Conservation (phyloP, 2,797 vertebrate species). For the Notamacropus eugenii region DNA sequence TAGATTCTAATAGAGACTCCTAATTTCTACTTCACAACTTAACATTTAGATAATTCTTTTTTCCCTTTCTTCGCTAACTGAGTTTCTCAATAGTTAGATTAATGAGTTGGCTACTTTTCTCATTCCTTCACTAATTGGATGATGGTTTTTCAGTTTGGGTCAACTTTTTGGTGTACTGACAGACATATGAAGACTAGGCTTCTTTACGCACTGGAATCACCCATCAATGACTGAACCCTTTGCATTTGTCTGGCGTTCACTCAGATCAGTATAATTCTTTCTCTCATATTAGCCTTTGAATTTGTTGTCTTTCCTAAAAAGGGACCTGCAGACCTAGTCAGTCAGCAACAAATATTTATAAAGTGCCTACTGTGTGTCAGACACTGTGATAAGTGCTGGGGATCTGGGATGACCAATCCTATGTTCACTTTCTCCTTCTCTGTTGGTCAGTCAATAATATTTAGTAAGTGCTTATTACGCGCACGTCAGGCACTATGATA, state of each 20-base stretch:
- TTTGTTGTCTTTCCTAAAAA: not conserved
- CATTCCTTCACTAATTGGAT: constrained; percentile 37
- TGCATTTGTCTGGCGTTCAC: not conserved
- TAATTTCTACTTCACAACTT: constrained; percentile 56
- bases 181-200: not conserved
- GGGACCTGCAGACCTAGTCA: not conserved
- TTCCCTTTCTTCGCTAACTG: constrained; percentile 11
- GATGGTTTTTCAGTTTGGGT: not conserved
- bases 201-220: not conserved
- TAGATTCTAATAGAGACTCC: constrained; percentile 52
- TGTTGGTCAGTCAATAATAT: not conserved
- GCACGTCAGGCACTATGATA: not conserved
- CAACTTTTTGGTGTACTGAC: not conserved
- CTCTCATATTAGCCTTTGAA: not conserved
- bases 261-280: not conserved
- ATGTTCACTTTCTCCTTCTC: not conserved
- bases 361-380: not conserved
- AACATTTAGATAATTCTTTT: constrained; percentile 16
- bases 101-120: not conserved
- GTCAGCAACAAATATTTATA: not conserved
- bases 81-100: not conserved
- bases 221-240: not conserved
- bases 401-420: not conserved
- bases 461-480: not conserved
- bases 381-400: not conserved